These are phyloP conservation scores for Drosophila longiperda DNA, from an alignment of 2,888 invertebrate species.

Conservation along the genomic window DNA sequence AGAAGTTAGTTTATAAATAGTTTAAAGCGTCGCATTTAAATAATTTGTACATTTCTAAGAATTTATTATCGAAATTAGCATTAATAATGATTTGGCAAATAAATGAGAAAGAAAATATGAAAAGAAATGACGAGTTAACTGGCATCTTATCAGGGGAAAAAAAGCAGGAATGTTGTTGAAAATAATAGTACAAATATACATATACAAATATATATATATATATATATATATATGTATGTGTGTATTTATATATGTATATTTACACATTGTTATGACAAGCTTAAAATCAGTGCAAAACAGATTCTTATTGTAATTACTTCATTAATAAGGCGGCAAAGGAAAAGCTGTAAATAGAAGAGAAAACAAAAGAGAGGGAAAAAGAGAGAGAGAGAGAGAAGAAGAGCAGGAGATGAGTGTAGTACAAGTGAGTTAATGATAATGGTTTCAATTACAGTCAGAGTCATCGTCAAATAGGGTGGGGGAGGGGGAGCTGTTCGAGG, in stretches of 20 bases:
- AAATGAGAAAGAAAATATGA: neutral
- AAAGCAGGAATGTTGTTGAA: neutral
- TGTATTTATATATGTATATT: neutral
- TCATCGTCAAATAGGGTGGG: constrained; percentile 1
- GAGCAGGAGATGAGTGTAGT: constrained; percentile 37
- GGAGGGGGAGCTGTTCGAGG: neutral
- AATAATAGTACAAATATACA: neutral
- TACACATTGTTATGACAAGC: constrained; percentile 37
- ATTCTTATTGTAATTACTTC: constrained; percentile 74
- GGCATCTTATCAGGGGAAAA: constrained; percentile 64
- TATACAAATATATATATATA: neutral
- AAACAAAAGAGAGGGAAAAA: too few species aligned
- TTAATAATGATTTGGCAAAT: constrained; percentile 47
- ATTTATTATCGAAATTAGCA: constrained; percentile 48
- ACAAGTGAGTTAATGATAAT: constrained; percentile 72
- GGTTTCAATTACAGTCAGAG: constrained; percentile 68
- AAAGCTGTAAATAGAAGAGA: constrained; percentile 18
- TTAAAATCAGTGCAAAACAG: constrained; percentile 56
- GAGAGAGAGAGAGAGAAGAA: neutral
- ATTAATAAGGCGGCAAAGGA: constrained; percentile 70
- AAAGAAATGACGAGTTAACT: constrained; percentile 57
- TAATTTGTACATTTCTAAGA: constrained; percentile 64
- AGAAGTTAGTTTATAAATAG: constrained; percentile 19
- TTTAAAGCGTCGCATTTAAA: constrained; percentile 50
- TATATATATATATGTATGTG: neutral